Conservation (phyloP, 2,797 vertebrate species). For the Sciurus carolinensis region DNA sequence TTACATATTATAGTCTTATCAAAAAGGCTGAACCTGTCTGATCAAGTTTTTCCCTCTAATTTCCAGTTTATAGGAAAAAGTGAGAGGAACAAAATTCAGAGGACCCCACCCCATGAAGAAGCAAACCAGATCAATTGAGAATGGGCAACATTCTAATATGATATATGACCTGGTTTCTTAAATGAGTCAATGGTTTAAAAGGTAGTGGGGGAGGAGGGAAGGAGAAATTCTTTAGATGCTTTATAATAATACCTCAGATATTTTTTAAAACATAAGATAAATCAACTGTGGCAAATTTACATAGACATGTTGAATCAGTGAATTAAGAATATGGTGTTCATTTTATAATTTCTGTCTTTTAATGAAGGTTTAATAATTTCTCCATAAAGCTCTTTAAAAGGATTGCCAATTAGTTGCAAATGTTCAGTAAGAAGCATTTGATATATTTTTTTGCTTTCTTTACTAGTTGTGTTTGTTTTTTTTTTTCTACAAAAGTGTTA, state of each 20-base stretch:
- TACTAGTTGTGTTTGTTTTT: neutral
- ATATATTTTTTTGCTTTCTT: neutral
- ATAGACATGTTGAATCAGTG: neutral
- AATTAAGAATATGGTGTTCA: neutral
- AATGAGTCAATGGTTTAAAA: neutral
- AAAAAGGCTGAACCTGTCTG: slow-evolving; percentile 6
- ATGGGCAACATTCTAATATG: neutral
- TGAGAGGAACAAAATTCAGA: neutral
- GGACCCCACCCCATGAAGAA: neutral
- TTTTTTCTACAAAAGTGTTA: neutral
- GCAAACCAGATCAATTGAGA: neutral
- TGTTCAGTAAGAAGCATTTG: neutral
- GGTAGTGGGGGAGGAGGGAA: neutral
- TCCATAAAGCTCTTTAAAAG: neutral
- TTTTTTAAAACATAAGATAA: neutral
- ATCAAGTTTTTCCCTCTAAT: slow-evolving; percentile 1
- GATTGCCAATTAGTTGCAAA: neutral
- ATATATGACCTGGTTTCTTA: neutral
- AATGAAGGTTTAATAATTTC: neutral
- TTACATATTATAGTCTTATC: neutral
- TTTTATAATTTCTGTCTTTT: neutral
- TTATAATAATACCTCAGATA: slow-evolving; percentile 19
- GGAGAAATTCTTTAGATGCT: neutral
- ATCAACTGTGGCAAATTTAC: neutral
- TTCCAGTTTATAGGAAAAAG: slow-evolving; percentile 17